Percentiles rank a stretch among this genome's conserved stretches.
Evolutionary conservation across 2,797 vertebrate species (phyloP).

Genomic region (Scarus forsteni): DNA sequence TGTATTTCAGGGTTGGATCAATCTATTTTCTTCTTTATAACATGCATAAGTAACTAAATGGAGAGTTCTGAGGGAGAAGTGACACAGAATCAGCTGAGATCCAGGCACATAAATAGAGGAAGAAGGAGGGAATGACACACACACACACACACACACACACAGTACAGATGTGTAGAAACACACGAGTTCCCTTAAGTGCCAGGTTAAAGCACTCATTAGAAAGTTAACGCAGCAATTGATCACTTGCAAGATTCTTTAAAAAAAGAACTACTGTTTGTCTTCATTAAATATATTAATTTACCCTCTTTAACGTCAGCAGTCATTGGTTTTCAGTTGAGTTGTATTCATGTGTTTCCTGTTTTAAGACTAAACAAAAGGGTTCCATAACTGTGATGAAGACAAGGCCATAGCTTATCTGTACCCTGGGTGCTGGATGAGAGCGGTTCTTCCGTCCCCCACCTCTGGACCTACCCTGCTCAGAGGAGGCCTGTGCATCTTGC

Average conservation of each 20-base stretch:
- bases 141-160: conserved; percentile 31
- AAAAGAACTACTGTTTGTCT: conserved; percentile 71
- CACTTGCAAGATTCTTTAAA: conserved; percentile 87
- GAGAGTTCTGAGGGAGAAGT: conserved; percentile 56
- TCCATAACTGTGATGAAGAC: conserved; percentile 81
- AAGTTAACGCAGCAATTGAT: conserved; percentile 82
- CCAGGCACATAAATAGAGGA: conserved; percentile 65
- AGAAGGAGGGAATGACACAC: conserved; percentile 61
- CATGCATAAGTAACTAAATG: conserved; percentile 63
- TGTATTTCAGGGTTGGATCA: conserved; percentile 29
- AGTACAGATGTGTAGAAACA: conserved; percentile 43
- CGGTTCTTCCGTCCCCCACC: conserved; percentile 89
- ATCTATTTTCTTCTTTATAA: conserved; percentile 46
- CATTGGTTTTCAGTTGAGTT: conserved; percentile 77
- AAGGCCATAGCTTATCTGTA: conserved; percentile 98
- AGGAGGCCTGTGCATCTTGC: conserved; percentile 95
- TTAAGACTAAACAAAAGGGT: conserved; percentile 86
- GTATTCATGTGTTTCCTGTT: conserved; percentile 73
- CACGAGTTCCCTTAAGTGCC: conserved; percentile 69
- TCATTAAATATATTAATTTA: conserved; percentile 84
- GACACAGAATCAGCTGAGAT: conserved; percentile 58
- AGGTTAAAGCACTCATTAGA: conserved; percentile 66
- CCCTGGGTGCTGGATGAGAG: conserved; percentile 98
- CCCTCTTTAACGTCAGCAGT: conserved; percentile 80
- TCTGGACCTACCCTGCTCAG: conserved; percentile 91